phyloP scores from a whole-genome alignment of 2,113 vertebrate genomes.

The Galbula dea region DNA sequence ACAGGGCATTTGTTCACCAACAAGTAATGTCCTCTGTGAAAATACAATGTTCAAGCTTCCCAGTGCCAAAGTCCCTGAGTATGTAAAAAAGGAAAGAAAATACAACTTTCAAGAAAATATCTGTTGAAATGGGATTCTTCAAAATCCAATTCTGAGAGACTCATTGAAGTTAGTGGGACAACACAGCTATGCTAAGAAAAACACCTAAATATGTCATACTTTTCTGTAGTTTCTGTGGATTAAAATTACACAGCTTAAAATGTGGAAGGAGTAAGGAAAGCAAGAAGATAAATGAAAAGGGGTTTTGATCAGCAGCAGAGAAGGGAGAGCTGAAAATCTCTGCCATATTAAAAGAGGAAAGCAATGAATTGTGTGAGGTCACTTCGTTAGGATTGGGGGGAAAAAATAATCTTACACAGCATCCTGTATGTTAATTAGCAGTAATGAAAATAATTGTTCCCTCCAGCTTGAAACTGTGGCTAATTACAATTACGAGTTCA shows the following conservation, averaged over 20 bases:
- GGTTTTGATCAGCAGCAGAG: neutral
- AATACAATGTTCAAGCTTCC: neutral
- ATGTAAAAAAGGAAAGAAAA: too few relatives aligned
- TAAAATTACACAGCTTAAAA: neutral
- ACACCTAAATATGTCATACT: neutral
- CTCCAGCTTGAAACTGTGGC: slow-evolving; percentile 53
- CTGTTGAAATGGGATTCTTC: neutral
- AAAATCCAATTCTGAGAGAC: neutral
- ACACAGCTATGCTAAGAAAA: neutral
- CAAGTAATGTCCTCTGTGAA: neutral
- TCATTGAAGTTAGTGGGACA: neutral
- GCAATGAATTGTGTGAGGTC: neutral
- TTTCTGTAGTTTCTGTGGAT: neutral
- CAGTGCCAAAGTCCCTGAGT: neutral
- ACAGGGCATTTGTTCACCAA: neutral
- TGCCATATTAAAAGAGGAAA: neutral
- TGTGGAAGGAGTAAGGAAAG: neutral
- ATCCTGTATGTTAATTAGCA: slow-evolving; percentile 60
- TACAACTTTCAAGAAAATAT: neutral
- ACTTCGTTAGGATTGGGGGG: neutral
- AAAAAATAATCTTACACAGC: neutral
- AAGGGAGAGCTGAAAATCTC: neutral
- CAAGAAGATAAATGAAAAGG: neutral
- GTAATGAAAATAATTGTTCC: slow-evolving; percentile 70
- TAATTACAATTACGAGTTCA: slow-evolving; percentile 63